These are phyloP conservation scores for Drosophila seclusa DNA, from an alignment of 2,888 invertebrate genomes.

Conservation along the genomic window DNA sequence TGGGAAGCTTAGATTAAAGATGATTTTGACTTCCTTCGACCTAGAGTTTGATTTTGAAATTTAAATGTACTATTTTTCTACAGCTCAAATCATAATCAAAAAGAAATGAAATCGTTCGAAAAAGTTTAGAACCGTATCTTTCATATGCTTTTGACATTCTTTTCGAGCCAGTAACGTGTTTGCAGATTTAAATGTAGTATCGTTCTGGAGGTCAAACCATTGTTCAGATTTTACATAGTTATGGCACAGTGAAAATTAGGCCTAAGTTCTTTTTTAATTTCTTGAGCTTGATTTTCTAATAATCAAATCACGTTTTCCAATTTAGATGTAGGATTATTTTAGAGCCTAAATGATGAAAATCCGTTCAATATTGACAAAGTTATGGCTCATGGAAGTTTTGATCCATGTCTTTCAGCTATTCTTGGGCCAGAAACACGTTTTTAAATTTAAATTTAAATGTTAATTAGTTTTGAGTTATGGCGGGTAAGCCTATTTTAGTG, in stretches of 20 bases:
- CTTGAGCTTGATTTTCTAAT: neutral
- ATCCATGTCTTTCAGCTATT: neutral
- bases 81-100: neutral
- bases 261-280: no score
- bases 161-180: neutral
- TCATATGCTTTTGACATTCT: neutral
- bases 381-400: neutral
- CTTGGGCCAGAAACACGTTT: neutral
- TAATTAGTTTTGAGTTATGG: neutral
- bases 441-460: neutral
- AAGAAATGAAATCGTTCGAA: neutral
- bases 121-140: neutral
- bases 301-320: neutral
- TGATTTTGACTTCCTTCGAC: neutral
- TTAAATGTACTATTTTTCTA: neutral
- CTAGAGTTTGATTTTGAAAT: neutral
- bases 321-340: neutral
- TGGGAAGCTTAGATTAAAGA: neutral
- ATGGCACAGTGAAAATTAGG: neutral
- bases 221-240: neutral
- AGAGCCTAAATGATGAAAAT: neutral
- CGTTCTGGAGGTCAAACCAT: no score
- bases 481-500: neutral
- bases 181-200: neutral
- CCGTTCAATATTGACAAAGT: neutral